These are phyloP conservation scores for Leptoclinus maculatus DNA, from an alignment of 2,797 vertebrate species.

Conservation along the genomic window DNA sequence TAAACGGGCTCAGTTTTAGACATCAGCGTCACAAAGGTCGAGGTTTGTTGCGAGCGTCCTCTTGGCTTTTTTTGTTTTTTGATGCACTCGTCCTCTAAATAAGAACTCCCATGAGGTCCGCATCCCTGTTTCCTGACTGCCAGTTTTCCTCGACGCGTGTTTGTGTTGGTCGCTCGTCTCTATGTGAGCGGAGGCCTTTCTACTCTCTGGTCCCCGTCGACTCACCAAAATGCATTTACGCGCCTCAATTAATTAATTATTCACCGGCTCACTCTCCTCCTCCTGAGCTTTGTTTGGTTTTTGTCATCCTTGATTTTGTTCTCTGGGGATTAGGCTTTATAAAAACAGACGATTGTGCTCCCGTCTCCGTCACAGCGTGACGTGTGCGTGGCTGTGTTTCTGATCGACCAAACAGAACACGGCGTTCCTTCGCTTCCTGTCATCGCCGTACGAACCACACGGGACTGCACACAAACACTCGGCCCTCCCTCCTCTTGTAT, in stretches of 20 bases:
- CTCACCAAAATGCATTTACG: conserved; percentile 42
- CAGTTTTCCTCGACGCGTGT: background rate
- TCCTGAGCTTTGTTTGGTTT: conserved; percentile 33
- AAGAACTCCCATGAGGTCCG: background rate
- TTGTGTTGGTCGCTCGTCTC: background rate
- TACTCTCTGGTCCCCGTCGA: conserved; percentile 24
- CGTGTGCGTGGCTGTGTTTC: background rate
- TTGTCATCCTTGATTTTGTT: conserved; percentile 38
- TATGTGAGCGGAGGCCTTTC: background rate
- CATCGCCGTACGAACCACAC: conserved; percentile 28
- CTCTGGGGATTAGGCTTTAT: conserved; percentile 6
- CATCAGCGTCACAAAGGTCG: background rate
- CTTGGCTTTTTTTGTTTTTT: background rate
- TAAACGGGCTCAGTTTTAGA: background rate
- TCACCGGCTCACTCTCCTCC: conserved; percentile 21
- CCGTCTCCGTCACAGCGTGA: conserved; percentile 1
- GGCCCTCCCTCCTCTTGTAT: background rate
- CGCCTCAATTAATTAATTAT: conserved; percentile 52
- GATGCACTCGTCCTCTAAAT: background rate
- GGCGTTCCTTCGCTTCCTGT: conserved; percentile 36
- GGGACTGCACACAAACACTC: background rate
- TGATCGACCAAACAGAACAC: conserved; percentile 5
- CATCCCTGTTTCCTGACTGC: background rate
- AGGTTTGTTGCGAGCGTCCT: background rate
- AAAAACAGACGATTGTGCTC: background rate